phyloP scores from a whole-genome alignment of 2,113 vertebrate species.

The Acrocephalus kingi region DNA sequence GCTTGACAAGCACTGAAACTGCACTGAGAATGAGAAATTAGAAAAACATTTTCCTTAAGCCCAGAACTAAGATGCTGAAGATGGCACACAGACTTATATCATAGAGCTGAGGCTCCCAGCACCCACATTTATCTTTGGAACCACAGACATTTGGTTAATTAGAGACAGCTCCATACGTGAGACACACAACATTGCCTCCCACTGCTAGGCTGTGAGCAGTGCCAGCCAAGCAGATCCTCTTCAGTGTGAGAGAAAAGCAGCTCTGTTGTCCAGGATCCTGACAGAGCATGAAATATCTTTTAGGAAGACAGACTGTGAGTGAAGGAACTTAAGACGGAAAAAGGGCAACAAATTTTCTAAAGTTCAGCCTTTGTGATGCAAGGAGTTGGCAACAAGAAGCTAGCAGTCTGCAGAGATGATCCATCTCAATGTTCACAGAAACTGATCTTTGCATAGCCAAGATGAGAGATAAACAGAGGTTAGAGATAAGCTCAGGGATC shows the following conservation, averaged over 20 bases:
- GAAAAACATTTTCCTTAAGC: not conserved
- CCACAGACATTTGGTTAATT: not conserved
- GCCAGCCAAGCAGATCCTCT: slow-evolving; percentile 22
- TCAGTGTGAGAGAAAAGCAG: not conserved
- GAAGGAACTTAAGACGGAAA: not conserved
- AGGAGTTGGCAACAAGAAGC: not conserved
- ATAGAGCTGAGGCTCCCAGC: not conserved
- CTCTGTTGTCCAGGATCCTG: slow-evolving; percentile 10
- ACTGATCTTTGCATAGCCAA: not conserved
- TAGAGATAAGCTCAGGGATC: not conserved
- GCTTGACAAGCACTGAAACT: not conserved
- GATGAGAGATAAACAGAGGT: not conserved
- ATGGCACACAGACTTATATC: not conserved
- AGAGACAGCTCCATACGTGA: slow-evolving; percentile 36
- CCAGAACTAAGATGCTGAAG: not conserved
- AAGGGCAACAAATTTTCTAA: not conserved
- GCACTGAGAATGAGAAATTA: not conserved
- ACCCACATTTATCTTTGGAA: slow-evolving; percentile 8
- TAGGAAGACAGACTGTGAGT: not conserved
- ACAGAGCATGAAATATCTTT: slow-evolving; percentile 17
- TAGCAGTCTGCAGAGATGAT: not conserved
- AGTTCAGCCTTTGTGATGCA: not conserved
- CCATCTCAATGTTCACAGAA: not conserved
- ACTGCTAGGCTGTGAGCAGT: slow-evolving; percentile 13
- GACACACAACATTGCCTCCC: not conserved